Evolutionary conservation across 2,888 invertebrate genomes (phyloP).

Genomic region (Platycheirus albimanus): DNA sequence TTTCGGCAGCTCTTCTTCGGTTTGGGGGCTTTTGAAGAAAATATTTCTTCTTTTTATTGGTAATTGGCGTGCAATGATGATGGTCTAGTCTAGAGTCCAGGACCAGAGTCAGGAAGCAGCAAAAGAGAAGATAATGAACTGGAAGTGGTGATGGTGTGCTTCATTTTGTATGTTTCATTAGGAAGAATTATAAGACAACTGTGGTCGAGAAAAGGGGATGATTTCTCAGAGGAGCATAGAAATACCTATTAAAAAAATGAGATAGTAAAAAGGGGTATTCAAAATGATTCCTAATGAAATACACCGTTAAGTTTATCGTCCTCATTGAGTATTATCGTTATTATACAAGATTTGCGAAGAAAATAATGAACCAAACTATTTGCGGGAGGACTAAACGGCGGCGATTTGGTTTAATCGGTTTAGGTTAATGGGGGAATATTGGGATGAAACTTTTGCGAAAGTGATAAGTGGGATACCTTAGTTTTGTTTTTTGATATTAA

Average conservation of each 20-base stretch:
- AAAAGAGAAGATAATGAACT: slow-evolving; percentile 57
- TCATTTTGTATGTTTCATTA: slow-evolving; percentile 72
- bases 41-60: slow-evolving; percentile 33
- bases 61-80: slow-evolving; percentile 47
- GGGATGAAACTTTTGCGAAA: background rate
- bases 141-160: slow-evolving; percentile 43
- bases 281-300: slow-evolving; percentile 45
- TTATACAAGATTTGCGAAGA: background rate
- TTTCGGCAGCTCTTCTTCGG: slow-evolving; percentile 12
- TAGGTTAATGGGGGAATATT: background rate
- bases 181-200: slow-evolving; percentile 70
- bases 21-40: background rate
- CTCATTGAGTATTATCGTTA: slow-evolving; percentile 39
- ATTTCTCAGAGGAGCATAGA: slow-evolving; percentile 13
- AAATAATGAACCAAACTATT: slow-evolving; percentile 4
- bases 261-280: slow-evolving; percentile 55
- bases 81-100: too few relatives aligned
- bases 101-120: too few relatives aligned
- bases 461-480: background rate
- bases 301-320: slow-evolving; percentile 52
- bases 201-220: slow-evolving; percentile 11
- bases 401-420: slow-evolving; percentile 39
- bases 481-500: background rate
- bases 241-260: too few relatives aligned
- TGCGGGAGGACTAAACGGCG: slow-evolving; percentile 12